phyloP scores from a whole-genome alignment of 2,113 vertebrate genomes.

The Morphnarchus princeps region DNA sequence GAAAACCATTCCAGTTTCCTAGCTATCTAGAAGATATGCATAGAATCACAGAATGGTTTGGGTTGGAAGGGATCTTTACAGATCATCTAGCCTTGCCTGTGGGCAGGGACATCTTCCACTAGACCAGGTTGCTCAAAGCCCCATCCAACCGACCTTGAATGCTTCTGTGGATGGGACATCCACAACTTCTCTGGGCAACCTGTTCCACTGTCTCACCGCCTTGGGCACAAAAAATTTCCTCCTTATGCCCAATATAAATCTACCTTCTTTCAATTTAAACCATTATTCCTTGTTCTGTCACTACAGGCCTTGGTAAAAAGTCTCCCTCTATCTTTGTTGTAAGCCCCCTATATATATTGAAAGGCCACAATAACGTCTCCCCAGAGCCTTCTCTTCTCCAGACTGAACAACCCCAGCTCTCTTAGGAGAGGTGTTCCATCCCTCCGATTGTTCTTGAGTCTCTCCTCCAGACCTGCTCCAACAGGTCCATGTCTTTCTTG shows the following conservation, averaged over 20 bases:
- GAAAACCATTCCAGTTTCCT: not conserved
- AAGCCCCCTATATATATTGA: not conserved
- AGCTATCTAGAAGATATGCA: not conserved
- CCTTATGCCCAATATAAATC: not conserved
- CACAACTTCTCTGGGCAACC: not conserved
- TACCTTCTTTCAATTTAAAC: not conserved
- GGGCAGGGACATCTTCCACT: not conserved
- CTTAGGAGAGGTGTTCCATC: not conserved
- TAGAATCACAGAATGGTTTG: not conserved
- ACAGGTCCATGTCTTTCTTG: not conserved
- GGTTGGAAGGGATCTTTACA: not conserved
- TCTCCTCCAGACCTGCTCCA: not conserved
- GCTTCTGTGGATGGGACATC: not conserved
- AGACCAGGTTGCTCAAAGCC: not conserved
- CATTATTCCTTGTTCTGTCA: not conserved
- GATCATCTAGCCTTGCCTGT: rapidly evolving
- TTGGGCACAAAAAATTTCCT: not conserved
- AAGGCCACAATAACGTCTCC: not conserved
- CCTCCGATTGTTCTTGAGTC: not conserved
- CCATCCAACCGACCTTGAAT: not conserved
- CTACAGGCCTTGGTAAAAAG: not conserved
- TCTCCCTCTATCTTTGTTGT: not conserved
- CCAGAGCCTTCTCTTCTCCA: not conserved
- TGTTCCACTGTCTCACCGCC: not conserved
- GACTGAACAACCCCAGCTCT: not conserved